Conservation (phyloP, 2,113 vertebrate genomes). For the Coturnix japonica region DNA sequence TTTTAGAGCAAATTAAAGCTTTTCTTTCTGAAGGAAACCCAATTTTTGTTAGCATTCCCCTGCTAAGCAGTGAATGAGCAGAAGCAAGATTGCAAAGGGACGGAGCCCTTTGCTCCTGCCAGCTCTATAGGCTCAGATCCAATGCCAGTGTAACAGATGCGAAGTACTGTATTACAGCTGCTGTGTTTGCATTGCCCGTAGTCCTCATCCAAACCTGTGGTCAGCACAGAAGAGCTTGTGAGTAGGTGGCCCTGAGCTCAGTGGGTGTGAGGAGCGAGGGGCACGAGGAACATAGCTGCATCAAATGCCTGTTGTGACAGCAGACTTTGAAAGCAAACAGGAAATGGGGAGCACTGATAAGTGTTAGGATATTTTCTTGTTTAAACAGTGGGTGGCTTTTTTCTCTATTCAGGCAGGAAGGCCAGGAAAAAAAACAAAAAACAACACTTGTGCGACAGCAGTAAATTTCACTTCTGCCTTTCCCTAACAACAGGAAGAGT, state of each 20-base stretch:
- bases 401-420: not conserved
- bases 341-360: not conserved
- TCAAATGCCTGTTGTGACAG: not conserved
- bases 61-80: fast-evolving
- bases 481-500: not conserved
- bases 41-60: not conserved
- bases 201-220: not conserved
- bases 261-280: not conserved
- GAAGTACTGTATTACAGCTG: not conserved
- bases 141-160: not conserved
- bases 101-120: not conserved
- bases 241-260: not conserved
- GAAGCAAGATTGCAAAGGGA: not conserved
- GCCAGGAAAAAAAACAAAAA: not conserved
- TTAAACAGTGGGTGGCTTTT: not conserved
- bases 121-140: not conserved
- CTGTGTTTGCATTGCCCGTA: not conserved
- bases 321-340: not conserved
- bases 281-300: not conserved
- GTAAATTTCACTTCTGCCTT: not conserved
- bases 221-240: too few species aligned
- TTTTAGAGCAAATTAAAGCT: not conserved
- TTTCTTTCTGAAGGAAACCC: not conserved
- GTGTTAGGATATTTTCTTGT: not conserved
- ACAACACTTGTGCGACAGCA: not conserved